A percentile compares a stretch with the other conserved stretches of the same genome.
phyloP scores from a whole-genome alignment of 2,797 vertebrate genomes.

The Thripadectes ignobilis region DNA sequence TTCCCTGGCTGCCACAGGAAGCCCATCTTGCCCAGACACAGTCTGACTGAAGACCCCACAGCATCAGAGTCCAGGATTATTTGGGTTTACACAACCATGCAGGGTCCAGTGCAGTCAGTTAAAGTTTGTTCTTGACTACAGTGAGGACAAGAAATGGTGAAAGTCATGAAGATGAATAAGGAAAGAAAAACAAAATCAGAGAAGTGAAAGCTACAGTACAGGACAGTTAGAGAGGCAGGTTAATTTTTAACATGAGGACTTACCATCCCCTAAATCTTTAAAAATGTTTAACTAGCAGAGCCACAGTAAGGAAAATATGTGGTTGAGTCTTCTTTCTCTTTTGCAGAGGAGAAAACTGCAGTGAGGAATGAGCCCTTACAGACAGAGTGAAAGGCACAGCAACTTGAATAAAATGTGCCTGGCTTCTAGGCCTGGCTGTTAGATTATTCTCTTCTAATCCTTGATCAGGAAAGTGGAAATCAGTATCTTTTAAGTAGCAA shows the following conservation, averaged over 20 bases:
- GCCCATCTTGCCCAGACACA: background rate
- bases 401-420: background rate
- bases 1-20: background rate
- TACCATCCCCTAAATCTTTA: background rate
- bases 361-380: background rate
- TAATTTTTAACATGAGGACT: conserved; percentile 49
- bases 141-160: background rate
- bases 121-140: background rate
- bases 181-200: background rate
- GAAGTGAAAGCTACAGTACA: background rate
- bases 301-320: background rate
- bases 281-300: conserved; percentile 61
- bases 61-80: rapidly evolving
- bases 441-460: background rate
- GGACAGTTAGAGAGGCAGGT: background rate
- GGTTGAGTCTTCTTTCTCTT: background rate
- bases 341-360: background rate
- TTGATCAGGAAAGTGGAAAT: background rate
- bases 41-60: background rate
- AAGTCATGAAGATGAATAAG: background rate
- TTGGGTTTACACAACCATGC: background rate
- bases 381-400: background rate
- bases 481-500: background rate
- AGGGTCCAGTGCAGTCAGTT: rapidly evolving
- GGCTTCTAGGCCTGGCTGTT: background rate